A percentile compares a stretch with the other conserved stretches of the same genome.
Evolutionary conservation across 2,888 invertebrate species (phyloP).

Genomic region (Helleia helle): DNA sequence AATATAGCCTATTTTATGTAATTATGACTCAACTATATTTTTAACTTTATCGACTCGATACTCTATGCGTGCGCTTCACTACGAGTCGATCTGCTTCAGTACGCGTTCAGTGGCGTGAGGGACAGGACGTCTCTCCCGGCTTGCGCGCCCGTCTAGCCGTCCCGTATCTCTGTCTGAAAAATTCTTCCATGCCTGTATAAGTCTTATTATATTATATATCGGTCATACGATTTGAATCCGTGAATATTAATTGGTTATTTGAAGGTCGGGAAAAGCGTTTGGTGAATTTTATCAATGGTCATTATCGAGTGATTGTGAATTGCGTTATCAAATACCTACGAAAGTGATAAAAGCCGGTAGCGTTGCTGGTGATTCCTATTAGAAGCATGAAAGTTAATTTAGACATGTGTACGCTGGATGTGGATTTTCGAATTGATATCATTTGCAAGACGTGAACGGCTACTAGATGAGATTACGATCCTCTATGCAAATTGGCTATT

Average conservation of each 20-base stretch:
- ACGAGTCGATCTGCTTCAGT: slow-evolving; percentile 46
- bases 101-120: slow-evolving; percentile 42
- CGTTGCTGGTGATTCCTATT: too few species aligned
- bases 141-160: slow-evolving; percentile 51
- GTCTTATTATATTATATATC: background rate
- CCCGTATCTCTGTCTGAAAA: slow-evolving; percentile 37
- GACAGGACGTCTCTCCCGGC: slow-evolving; percentile 32
- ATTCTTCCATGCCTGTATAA: slow-evolving; percentile 25
- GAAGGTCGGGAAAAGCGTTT: background rate
- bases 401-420: too few species aligned
- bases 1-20: too few species aligned
- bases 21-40: slow-evolving; percentile 19
- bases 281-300: background rate
- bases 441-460: too few species aligned
- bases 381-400: too few species aligned
- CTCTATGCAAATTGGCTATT: too few species aligned
- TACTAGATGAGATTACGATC: too few species aligned
- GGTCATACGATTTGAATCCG: too few species aligned
- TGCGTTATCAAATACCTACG: too few species aligned
- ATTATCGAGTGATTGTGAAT: background rate
- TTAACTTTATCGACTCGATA: slow-evolving; percentile 48
- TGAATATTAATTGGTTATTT: background rate
- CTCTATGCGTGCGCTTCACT: slow-evolving; percentile 57
- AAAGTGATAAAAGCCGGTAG: too few species aligned
- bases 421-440: too few species aligned